Conservation (phyloP, 2,888 invertebrate genomes). For the Hypsopygia costalis region DNA sequence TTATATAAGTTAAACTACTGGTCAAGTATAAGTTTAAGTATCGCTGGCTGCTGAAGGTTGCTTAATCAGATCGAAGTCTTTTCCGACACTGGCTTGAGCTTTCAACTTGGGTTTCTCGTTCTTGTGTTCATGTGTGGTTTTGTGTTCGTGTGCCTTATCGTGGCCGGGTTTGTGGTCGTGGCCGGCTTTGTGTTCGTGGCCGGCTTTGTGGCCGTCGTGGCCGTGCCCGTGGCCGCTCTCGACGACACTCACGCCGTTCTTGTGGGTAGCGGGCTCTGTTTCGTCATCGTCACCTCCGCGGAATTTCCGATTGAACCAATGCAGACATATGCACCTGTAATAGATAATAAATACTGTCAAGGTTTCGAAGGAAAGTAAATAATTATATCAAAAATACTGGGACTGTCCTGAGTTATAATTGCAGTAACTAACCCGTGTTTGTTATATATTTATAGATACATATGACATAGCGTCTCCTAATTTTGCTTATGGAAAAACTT, state of each 20-base stretch:
- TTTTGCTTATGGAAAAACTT: too few relatives aligned
- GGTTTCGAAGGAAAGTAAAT: too few relatives aligned
- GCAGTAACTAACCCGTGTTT: too few relatives aligned
- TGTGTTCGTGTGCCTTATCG: slow-evolving; percentile 15
- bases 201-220: slow-evolving; percentile 32
- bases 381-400: too few relatives aligned
- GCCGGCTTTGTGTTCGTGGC: slow-evolving; percentile 38
- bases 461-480: too few relatives aligned
- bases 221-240: slow-evolving; percentile 45
- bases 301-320: slow-evolving; percentile 78
- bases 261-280: slow-evolving; percentile 63
- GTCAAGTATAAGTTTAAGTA: slow-evolving; percentile 55
- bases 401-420: too few relatives aligned
- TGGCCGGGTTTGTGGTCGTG: slow-evolving; percentile 16
- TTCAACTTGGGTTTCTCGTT: slow-evolving; percentile 56
- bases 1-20: slow-evolving; percentile 30
- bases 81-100: slow-evolving; percentile 68
- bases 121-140: slow-evolving; percentile 19
- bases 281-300: slow-evolving; percentile 63
- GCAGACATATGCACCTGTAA: slow-evolving; percentile 84
- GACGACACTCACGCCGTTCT: slow-evolving; percentile 71
- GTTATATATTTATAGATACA: too few relatives aligned
- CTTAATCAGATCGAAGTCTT: slow-evolving; percentile 81
- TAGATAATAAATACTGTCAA: too few relatives aligned
- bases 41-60: slow-evolving; percentile 69